Percentiles rank a stretch among this genome's conserved stretches.
These are phyloP conservation scores for Pachyramphus minor DNA, from an alignment of 2,113 vertebrate genomes.

Conservation along the genomic window DNA sequence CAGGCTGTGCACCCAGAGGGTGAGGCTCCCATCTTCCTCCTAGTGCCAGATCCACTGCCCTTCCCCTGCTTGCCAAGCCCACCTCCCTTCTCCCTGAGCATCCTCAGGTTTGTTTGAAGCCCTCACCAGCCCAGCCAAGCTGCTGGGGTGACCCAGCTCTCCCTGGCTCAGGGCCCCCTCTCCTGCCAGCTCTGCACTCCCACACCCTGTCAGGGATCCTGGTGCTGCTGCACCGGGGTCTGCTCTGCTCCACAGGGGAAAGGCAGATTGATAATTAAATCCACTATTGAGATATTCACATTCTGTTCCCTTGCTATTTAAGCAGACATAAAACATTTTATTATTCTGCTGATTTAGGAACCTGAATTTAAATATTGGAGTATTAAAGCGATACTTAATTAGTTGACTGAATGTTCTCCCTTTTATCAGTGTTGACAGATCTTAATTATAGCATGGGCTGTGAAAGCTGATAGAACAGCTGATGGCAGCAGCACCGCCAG, in stretches of 20 bases:
- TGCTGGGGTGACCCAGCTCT: neutral
- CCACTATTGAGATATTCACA: constrained; percentile 48
- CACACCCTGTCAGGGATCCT: neutral
- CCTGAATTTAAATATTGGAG: constrained; percentile 74
- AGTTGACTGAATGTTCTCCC: constrained; percentile 73
- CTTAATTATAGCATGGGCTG: constrained; percentile 69
- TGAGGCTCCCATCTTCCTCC: neutral
- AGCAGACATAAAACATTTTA: constrained; percentile 70
- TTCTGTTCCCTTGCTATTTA: constrained; percentile 65
- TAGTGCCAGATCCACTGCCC: neutral
- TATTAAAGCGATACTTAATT: constrained; percentile 74
- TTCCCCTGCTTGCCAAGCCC: neutral
- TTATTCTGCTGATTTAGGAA: constrained; percentile 71
- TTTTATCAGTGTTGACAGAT: constrained; percentile 76
- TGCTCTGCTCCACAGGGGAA: neutral
- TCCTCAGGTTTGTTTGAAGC: neutral
- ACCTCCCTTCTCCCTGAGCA: neutral
- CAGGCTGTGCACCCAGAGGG: neutral
- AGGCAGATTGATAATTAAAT: constrained; percentile 58
- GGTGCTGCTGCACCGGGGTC: neutral
- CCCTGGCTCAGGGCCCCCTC: neutral
- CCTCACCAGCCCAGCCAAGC: neutral
- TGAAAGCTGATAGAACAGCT: constrained; percentile 69
- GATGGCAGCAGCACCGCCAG: constrained; percentile 62
- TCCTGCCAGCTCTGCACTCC: neutral